phyloP scores from a whole-genome alignment of 2,888 invertebrate species.

The Criorhina ranunculi region DNA sequence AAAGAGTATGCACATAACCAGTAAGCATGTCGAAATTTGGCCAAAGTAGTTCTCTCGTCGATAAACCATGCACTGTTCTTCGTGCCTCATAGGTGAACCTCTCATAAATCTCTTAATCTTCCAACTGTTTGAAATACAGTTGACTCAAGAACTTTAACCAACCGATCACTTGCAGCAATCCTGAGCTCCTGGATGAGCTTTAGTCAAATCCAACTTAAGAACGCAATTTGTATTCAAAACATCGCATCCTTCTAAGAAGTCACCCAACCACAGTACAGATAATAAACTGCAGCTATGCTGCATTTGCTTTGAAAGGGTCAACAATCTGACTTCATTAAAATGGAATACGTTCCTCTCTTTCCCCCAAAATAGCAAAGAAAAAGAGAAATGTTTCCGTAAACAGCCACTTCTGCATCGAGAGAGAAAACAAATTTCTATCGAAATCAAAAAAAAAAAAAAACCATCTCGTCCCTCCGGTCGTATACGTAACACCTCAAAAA shows the following conservation, averaged over 20 bases:
- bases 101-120: no score
- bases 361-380: slow-evolving; percentile 6
- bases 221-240: neutral
- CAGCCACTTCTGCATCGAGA: slow-evolving; percentile 16
- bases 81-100: no score
- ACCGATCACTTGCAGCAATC: no score
- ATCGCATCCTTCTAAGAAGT: neutral
- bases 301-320: slow-evolving; percentile 22
- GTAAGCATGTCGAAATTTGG: no score
- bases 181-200: neutral
- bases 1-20: no score
- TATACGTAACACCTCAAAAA: slow-evolving; percentile 35
- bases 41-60: no score
- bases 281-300: slow-evolving; percentile 17
- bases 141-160: no score
- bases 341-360: slow-evolving; percentile 3
- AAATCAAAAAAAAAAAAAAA: slow-evolving; percentile 9
- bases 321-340: slow-evolving; percentile 37
- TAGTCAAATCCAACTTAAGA: neutral
- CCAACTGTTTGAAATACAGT: no score
- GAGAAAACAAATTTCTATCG: slow-evolving; percentile 25
- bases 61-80: no score
- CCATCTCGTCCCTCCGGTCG: slow-evolving; percentile 27
- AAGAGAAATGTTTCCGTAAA: slow-evolving; percentile 13
- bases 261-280: slow-evolving; percentile 18